phyloP scores from a whole-genome alignment of 2,888 invertebrate species.

The Andrena flavipes region DNA sequence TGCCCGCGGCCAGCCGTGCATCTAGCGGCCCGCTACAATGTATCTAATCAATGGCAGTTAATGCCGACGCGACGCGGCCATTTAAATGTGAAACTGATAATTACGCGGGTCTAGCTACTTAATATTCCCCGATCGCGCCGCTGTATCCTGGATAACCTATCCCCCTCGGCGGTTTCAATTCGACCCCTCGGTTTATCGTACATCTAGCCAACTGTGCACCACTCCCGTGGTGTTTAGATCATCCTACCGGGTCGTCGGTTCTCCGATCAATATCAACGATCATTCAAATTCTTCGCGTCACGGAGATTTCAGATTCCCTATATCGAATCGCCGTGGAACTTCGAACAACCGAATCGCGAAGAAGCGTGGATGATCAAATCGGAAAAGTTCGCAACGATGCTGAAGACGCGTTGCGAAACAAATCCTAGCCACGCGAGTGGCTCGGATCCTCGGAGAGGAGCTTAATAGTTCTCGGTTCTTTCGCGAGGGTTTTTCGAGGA shows the following conservation, averaged over 20 bases:
- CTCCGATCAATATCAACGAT: no score
- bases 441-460: background rate
- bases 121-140: slow-evolving; percentile 29
- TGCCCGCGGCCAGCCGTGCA: slow-evolving; percentile 50
- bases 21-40: slow-evolving; percentile 43
- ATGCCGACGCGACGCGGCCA: slow-evolving; percentile 44
- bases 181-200: background rate
- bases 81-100: slow-evolving; percentile 62
- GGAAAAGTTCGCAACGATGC: background rate
- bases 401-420: background rate
- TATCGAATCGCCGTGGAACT: no score
- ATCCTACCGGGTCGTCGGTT: background rate
- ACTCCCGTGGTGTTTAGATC: background rate
- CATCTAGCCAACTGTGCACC: background rate
- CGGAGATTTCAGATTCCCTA: no score
- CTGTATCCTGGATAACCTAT: background rate
- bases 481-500: slow-evolving; percentile 63
- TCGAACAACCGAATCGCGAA: no score
- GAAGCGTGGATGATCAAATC: no score
- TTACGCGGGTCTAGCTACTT: slow-evolving; percentile 40
- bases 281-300: background rate
- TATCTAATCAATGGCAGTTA: slow-evolving; percentile 62
- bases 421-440: background rate
- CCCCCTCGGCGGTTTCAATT: background rate
- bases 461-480: slow-evolving; percentile 22